Evolutionary conservation across 2,888 invertebrate species (phyloP).

Genomic region (Cremastobaeus sp.): DNA sequence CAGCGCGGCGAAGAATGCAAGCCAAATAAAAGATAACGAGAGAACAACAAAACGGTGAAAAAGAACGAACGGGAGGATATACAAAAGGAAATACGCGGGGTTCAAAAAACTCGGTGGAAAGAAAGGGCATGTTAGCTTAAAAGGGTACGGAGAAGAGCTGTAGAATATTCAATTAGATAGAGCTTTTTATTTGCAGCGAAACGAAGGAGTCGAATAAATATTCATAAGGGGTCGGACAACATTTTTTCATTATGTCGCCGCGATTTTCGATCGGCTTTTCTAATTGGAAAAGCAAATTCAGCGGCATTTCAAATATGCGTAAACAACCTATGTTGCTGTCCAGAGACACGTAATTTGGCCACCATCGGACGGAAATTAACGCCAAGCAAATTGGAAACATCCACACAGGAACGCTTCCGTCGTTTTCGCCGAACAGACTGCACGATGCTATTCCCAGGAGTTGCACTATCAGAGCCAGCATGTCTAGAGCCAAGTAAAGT

Average conservation of each 20-base stretch:
- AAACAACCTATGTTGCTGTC: conserved; percentile 68
- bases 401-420: conserved; percentile 79
- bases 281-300: neutral
- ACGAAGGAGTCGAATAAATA: conserved; percentile 11
- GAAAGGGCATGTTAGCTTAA: conserved; percentile 42
- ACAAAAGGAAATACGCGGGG: conserved; percentile 48
- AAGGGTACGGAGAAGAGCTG: conserved; percentile 44
- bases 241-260: neutral
- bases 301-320: neutral
- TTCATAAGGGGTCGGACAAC: conserved; percentile 24
- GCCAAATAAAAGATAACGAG: conserved; percentile 38
- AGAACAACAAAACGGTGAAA: conserved; percentile 25
- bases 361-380: conserved; percentile 88
- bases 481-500: conserved; percentile 79
- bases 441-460: conserved; percentile 84
- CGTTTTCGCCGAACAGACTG: conserved; percentile 80
- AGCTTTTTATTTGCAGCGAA: conserved; percentile 40
- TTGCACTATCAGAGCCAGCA: conserved; percentile 83
- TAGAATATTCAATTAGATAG: conserved; percentile 43
- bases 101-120: conserved; percentile 53
- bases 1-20: conserved; percentile 42
- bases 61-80: conserved; percentile 25
- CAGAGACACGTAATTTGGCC: conserved; percentile 87
- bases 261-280: neutral
- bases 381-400: conserved; percentile 82